Evolutionary conservation across 1,140 invertebrate genomes (phyloP).

Genomic region (Proales similis): DNA sequence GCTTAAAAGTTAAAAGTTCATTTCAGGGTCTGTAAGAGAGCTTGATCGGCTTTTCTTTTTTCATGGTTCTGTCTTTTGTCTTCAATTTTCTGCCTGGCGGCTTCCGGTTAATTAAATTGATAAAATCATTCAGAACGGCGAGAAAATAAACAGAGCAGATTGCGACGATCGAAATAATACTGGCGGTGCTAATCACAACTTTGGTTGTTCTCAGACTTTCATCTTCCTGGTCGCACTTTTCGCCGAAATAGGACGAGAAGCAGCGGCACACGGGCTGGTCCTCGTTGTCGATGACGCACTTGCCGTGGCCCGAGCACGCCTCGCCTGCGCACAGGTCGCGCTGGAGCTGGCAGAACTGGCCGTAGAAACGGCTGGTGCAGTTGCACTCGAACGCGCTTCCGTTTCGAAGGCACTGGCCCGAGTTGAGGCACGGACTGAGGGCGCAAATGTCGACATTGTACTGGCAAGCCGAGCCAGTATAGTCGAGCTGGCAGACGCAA

Average conservation of each 20-base stretch:
- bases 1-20: too few relatives aligned
- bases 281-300: not conserved
- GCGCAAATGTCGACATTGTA: constrained; percentile 69
- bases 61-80: too few relatives aligned
- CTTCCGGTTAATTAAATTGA: too few relatives aligned
- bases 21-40: too few relatives aligned
- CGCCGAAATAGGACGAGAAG: not conserved
- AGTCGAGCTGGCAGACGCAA: not conserved
- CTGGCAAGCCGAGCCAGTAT: constrained; percentile 73
- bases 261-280: not conserved
- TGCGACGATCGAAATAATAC: constrained; percentile 13
- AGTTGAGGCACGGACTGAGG: constrained; percentile 70
- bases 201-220: not conserved
- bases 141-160: too few relatives aligned
- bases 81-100: too few relatives aligned
- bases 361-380: constrained; percentile 74
- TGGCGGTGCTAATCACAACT: constrained; percentile 1
- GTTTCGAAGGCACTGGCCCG: constrained; percentile 76
- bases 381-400: constrained; percentile 71
- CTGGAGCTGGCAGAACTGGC: constrained; percentile 61
- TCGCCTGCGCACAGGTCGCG: constrained; percentile 4
- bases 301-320: constrained; percentile 4
- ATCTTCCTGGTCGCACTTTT: constrained; percentile 12
- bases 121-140: too few relatives aligned
- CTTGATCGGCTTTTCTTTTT: too few relatives aligned